A percentile compares a stretch with the other conserved stretches of the same genome.
Conservation (phyloP, 64 coral and sea anemone genomes). For the Cladopsammia gracilis region DNA sequence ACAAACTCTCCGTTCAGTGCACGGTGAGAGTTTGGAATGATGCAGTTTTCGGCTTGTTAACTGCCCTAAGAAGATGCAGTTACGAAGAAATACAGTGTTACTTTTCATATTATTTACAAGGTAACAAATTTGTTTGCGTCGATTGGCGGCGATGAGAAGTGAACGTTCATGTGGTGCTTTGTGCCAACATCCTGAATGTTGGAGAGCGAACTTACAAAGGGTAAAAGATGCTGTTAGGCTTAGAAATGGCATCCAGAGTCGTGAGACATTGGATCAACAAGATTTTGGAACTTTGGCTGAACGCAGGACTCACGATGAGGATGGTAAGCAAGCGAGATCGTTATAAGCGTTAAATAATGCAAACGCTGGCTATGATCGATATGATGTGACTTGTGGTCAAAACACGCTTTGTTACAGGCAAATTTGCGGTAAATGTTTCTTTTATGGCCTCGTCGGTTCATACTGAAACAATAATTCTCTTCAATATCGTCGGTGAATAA, state of each 20-base stretch:
- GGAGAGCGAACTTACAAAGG: slow-evolving; percentile 77
- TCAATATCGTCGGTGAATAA: no score
- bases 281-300: background rate
- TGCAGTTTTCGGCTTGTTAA: background rate
- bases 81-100: background rate
- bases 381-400: no score
- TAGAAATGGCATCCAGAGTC: slow-evolving; percentile 81
- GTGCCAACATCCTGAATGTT: slow-evolving; percentile 97
- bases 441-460: no score
- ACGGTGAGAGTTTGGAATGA: no score
- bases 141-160: slow-evolving; percentile 11
- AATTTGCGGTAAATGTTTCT: no score
- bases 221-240: slow-evolving; percentile 89
- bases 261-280: background rate
- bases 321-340: slow-evolving; percentile 11
- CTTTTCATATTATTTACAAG: background rate
- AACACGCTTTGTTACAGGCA: no score
- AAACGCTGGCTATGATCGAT: no score
- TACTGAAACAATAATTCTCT: no score
- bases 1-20: no score
- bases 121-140: background rate
- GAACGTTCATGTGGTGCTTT: slow-evolving; percentile 63
- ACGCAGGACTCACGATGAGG: background rate
- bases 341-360: background rate
- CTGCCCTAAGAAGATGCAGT: background rate